A percentile compares a stretch with the other conserved stretches of the same genome.
phyloP scores from a whole-genome alignment of 2,797 vertebrate species.

The Girardinus metallicus region DNA sequence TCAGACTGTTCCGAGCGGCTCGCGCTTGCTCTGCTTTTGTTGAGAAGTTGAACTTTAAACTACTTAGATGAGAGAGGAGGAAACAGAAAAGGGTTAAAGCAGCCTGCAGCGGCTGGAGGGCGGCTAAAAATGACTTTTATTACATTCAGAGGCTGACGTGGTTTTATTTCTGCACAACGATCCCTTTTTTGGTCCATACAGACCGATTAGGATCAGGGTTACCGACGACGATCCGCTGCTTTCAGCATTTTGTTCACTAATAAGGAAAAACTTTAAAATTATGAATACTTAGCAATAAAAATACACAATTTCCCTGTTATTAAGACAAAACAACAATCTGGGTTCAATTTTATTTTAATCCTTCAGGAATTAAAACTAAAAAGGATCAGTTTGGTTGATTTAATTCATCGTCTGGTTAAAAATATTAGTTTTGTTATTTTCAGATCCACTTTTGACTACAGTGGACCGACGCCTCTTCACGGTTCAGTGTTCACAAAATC shows the following conservation, averaged over 20 bases:
- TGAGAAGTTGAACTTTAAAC: not conserved
- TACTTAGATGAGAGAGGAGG: too few relatives aligned
- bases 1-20: not conserved
- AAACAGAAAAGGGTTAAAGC: not conserved
- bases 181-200: not conserved
- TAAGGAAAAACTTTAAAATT: not conserved
- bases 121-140: slow-evolving; percentile 7
- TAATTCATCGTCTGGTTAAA: not conserved
- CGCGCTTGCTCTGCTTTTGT: not conserved
- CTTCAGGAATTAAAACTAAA: too few relatives aligned
- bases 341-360: not conserved
- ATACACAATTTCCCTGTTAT: not conserved
- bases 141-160: not conserved
- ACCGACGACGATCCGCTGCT: not conserved
- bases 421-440: not conserved
- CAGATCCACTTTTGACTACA: not conserved
- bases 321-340: not conserved
- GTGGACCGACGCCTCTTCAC: not conserved
- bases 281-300: not conserved
- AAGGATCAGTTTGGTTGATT: not conserved
- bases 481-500: not conserved
- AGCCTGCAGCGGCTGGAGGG: not conserved
- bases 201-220: not conserved
- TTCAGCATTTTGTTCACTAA: not conserved
- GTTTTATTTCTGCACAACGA: not conserved